Evolutionary conservation across 2,113 vertebrate species (phyloP), one percentile per base, ranked within the genome.

Genomic region (Taxidea taxus): DNA sequence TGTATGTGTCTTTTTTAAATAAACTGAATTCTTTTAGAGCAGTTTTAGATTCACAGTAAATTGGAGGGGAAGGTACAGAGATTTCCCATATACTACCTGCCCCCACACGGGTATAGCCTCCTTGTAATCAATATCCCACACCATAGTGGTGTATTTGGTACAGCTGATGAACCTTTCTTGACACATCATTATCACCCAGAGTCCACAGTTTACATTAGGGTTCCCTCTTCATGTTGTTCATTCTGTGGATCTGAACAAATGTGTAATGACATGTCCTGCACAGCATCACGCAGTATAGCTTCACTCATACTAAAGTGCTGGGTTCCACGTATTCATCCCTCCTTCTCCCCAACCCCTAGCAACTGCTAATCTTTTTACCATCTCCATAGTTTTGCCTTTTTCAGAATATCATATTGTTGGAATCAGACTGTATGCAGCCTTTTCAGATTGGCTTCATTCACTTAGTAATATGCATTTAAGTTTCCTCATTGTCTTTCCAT

Each of bases 361-460:
- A 88, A 54, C 6, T 13, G 54, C 47, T 78, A 6, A 60, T 91
- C 37, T 72, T 91, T 91, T 72, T 66, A 91, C 49, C 68, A 3
- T 51, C 64, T 78, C 20, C 29, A 27, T 87, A 44, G 49, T 62
- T 87, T 66, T 88, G n/a, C 49, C 64, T 90, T 95, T 93, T 93
- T 34, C 68, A 93, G 21, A 78, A 87, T 91, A 58, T 91, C 68
- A 9, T 66, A 2, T 44, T 89, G 37, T 64, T 86, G 83, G 23
- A 86, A 93, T 54, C 47, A 44, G 10, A 90, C 11, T 89, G 9
- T 60, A 47, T 54, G 12, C 82, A 72, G 66, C 42, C 87, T 96
- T 95, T 89, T 78, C 25, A 94, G 25, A 83, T 94, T 78, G 64
- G 39, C 56, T 94, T 92, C 60, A 60, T 92, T 96, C 51, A 83